phyloP scores from a whole-genome alignment of 2,113 vertebrate species.

The Rutilus rutilus region DNA sequence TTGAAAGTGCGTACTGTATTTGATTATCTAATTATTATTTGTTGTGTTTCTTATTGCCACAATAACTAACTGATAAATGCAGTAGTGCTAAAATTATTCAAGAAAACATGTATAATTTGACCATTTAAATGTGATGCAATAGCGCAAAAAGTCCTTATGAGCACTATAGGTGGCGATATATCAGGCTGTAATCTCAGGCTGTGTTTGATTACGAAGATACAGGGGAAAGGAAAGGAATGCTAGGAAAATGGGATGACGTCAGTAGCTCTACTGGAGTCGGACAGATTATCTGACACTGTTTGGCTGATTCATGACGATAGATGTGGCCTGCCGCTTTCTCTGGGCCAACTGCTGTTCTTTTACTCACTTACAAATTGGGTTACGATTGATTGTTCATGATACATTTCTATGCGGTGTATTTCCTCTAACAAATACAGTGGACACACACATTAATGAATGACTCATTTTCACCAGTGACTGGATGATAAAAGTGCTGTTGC shows the following conservation, averaged over 20 bases:
- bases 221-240: neutral
- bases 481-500: neutral
- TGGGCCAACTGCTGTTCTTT: conserved; percentile 7
- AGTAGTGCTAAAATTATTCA: no score
- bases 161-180: neutral
- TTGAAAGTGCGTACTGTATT: no score
- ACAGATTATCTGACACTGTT: neutral
- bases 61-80: neutral
- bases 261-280: conserved; percentile 10
- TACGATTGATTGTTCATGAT: conserved; percentile 42
- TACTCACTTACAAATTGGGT: conserved; percentile 12
- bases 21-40: no score
- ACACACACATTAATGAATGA: conserved; percentile 41
- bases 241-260: conserved; percentile 34
- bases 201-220: neutral
- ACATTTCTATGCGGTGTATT: conserved; percentile 11
- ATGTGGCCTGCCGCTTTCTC: conserved; percentile 14
- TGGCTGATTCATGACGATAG: neutral
- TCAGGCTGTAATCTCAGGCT: conserved; percentile 13
- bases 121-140: neutral
- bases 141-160: neutral
- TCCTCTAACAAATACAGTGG: neutral
- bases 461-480: conserved; percentile 19
- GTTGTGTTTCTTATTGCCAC: neutral
- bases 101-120: neutral